phyloP scores from a whole-genome alignment of 53 echinoderm and acorn worm genomes.

The Patiria pectinifera region DNA sequence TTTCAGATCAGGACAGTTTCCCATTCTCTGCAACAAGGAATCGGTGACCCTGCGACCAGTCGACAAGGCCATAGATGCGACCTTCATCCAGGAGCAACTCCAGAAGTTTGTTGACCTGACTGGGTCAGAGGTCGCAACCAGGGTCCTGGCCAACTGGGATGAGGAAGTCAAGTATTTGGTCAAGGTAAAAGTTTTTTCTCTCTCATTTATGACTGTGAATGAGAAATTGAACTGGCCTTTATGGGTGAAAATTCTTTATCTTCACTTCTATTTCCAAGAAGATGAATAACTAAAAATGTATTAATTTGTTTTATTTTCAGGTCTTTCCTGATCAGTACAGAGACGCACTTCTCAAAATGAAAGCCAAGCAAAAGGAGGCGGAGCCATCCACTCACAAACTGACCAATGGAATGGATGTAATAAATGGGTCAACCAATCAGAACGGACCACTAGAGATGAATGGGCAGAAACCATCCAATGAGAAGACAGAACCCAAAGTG shows the following conservation, averaged over 20 bases:
- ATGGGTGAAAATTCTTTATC: too few relatives aligned
- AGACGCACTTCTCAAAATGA: constrained; percentile 72
- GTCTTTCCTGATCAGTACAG: constrained; percentile 96
- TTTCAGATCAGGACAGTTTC: constrained; percentile 74
- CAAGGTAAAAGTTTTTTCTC: constrained; percentile 64
- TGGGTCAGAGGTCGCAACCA: constrained; percentile 79
- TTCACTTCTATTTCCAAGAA: neutral
- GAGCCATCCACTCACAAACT: constrained; percentile 13
- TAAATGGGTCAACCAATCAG: constrained; percentile 37
- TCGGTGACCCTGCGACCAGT: constrained; percentile 84
- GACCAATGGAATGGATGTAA: constrained; percentile 66
- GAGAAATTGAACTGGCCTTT: too few relatives aligned
- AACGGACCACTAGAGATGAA: neutral
- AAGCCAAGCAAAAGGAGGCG: constrained; percentile 69
- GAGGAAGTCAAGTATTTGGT: constrained; percentile 79
- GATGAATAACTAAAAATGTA: neutral
- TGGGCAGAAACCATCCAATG: constrained; percentile 64
- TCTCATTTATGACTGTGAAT: neutral
- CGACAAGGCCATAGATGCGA: constrained; percentile 83
- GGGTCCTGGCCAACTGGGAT: constrained; percentile 84
- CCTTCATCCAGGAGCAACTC: constrained; percentile 81
- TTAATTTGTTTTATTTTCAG: constrained; percentile 37
- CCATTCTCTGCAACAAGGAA: constrained; percentile 84
- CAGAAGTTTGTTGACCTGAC: constrained; percentile 76
- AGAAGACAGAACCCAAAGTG: constrained; percentile 75